These are phyloP conservation scores for Cynaeus angustus DNA, from an alignment of 2,888 invertebrate genomes.

Conservation along the genomic window DNA sequence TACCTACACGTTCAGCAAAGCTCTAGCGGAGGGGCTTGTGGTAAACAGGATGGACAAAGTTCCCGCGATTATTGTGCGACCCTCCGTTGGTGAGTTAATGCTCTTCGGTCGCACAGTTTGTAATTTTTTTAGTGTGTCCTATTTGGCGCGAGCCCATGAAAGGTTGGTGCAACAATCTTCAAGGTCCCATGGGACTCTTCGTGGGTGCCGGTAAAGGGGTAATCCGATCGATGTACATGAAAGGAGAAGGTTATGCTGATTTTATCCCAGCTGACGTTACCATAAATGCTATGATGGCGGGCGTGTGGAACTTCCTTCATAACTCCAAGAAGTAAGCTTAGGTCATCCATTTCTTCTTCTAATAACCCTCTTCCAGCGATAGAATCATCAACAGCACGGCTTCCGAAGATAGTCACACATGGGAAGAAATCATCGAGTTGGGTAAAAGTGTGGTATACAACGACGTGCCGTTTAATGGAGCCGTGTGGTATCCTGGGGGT, in stretches of 20 bases:
- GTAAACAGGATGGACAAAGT: constrained; percentile 83
- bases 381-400: constrained; percentile 83
- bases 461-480: constrained; percentile 87
- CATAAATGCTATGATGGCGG: constrained; percentile 84
- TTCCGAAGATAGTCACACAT: constrained; percentile 87
- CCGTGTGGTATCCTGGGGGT: constrained; percentile 89
- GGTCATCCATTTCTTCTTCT: not conserved
- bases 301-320: constrained; percentile 77
- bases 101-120: too few species aligned
- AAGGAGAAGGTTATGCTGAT: constrained; percentile 77
- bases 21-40: constrained; percentile 88
- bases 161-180: constrained; percentile 94
- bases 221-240: constrained; percentile 88
- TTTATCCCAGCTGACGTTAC: constrained; percentile 86
- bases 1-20: constrained; percentile 94
- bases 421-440: constrained; percentile 90
- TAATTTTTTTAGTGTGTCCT: constrained; percentile 80
- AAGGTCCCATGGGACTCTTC: constrained; percentile 90
- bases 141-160: constrained; percentile 83
- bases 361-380: not conserved
- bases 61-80: constrained; percentile 86
- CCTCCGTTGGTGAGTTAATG: constrained; percentile 81
- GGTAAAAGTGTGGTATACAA: constrained; percentile 84
- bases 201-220: constrained; percentile 89
- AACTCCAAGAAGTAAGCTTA: not conserved